Conservation (phyloP, 2,797 vertebrate genomes). For the Meda fulgida region DNA sequence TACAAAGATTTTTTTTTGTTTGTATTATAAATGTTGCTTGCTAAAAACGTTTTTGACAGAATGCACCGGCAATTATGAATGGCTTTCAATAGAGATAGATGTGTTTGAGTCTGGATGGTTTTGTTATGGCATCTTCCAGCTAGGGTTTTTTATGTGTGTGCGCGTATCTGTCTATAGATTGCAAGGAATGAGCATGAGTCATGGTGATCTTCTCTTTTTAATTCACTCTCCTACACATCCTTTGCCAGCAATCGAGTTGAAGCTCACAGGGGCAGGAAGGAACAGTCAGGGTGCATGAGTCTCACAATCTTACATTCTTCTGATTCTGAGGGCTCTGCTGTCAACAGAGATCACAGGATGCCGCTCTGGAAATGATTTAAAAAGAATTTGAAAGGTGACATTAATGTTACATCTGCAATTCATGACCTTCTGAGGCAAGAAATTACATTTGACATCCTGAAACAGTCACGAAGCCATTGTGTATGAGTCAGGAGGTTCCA, state of each 20-base stretch:
- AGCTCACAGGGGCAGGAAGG: conserved; percentile 49
- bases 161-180: not conserved
- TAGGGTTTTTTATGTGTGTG: not conserved
- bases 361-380: conserved; percentile 53
- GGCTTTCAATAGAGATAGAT: not conserved
- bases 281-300: conserved; percentile 45
- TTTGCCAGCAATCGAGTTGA: conserved; percentile 31
- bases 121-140: not conserved
- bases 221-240: conserved; percentile 41
- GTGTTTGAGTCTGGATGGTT: not conserved
- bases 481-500: conserved; percentile 40
- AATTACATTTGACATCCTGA: conserved; percentile 49
- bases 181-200: conserved; percentile 47
- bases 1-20: not conserved
- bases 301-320: conserved; percentile 38
- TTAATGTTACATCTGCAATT: conserved; percentile 62
- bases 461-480: conserved; percentile 41
- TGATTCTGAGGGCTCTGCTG: conserved; percentile 47
- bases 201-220: conserved; percentile 33
- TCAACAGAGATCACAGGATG: conserved; percentile 52
- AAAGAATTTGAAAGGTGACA: conserved; percentile 52
- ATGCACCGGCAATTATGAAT: not conserved
- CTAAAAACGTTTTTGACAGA: not conserved
- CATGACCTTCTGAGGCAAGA: conserved; percentile 56
- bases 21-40: not conserved